Conservation (phyloP, 2,797 vertebrate genomes). For the Sebastes minor region DNA sequence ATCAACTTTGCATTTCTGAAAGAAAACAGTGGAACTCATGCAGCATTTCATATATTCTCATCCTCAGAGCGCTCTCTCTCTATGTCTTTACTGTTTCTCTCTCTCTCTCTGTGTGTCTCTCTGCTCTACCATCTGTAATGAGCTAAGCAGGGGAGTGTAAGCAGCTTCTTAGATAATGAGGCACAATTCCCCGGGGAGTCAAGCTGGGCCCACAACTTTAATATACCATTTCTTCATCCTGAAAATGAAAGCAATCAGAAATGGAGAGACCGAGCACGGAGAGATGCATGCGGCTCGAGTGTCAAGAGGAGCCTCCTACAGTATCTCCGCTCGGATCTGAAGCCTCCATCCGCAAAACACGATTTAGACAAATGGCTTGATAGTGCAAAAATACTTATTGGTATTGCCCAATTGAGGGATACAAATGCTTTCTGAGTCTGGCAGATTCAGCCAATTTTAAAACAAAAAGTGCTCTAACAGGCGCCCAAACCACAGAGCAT, state of each 20-base stretch:
- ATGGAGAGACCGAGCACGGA: constrained; percentile 25
- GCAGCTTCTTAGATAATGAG: constrained; percentile 82
- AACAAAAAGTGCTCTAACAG: constrained; percentile 24
- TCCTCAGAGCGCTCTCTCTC: constrained; percentile 9
- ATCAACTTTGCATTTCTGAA: constrained; percentile 58
- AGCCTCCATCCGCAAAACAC: not conserved
- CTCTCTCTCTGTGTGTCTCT: not conserved
- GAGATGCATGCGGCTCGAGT: constrained; percentile 8
- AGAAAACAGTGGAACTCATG: constrained; percentile 39
- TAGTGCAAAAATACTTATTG: constrained; percentile 8
- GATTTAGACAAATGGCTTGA: constrained; percentile 21
- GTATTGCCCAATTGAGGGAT: constrained; percentile 17
- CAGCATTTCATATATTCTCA: constrained; percentile 23
- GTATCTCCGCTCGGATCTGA: constrained; percentile 11
- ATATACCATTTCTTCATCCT: constrained; percentile 56
- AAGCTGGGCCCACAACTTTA: constrained; percentile 65
- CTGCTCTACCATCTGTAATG: constrained; percentile 72
- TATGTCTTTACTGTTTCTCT: not conserved
- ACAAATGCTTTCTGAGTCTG: not conserved
- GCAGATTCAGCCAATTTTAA: constrained; percentile 22
- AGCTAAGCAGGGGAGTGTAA: constrained; percentile 76
- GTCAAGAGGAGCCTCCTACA: constrained; percentile 19
- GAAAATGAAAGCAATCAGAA: constrained; percentile 62
- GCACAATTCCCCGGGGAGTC: constrained; percentile 62
- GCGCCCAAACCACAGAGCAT: constrained; percentile 31